These are phyloP conservation scores for Scalopus aquaticus DNA, from an alignment of 2,113 vertebrate species.

Conservation along the genomic window DNA sequence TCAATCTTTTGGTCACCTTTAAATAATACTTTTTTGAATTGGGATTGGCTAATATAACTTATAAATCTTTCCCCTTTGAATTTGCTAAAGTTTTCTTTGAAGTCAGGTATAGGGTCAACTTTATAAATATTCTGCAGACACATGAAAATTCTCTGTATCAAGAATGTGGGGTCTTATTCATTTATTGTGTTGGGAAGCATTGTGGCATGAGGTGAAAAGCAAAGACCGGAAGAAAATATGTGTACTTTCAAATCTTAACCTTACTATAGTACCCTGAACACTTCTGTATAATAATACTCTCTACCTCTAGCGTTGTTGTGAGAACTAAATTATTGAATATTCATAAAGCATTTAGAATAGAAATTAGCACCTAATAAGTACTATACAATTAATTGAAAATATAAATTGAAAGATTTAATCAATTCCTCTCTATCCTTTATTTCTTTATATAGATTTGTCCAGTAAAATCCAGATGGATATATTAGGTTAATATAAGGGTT, in stretches of 20 bases:
- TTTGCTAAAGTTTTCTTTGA: not conserved
- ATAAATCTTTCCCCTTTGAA: not conserved
- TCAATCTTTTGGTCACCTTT: not conserved
- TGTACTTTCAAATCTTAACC: not conserved
- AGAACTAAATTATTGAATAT: not conserved
- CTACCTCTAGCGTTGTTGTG: not conserved
- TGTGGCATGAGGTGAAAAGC: not conserved
- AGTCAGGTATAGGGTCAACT: not conserved
- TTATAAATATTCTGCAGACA: not conserved
- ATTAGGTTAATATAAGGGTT: not conserved
- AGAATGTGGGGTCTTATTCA: not conserved
- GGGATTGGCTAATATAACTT: not conserved
- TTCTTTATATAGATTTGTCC: not conserved
- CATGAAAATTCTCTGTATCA: not conserved
- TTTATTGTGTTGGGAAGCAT: not conserved
- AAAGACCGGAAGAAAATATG: not conserved
- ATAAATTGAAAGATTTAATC: not conserved
- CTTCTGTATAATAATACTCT: not conserved
- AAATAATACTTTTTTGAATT: not conserved
- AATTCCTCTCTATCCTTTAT: not conserved
- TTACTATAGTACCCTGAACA: not conserved
- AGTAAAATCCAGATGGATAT: not conserved
- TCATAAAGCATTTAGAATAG: not conserved
- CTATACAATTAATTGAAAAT: not conserved
- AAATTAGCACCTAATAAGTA: not conserved